Base-by-base conservation (phyloP, 2,797 vertebrate species). In the Muscicapa comitata region DNA sequence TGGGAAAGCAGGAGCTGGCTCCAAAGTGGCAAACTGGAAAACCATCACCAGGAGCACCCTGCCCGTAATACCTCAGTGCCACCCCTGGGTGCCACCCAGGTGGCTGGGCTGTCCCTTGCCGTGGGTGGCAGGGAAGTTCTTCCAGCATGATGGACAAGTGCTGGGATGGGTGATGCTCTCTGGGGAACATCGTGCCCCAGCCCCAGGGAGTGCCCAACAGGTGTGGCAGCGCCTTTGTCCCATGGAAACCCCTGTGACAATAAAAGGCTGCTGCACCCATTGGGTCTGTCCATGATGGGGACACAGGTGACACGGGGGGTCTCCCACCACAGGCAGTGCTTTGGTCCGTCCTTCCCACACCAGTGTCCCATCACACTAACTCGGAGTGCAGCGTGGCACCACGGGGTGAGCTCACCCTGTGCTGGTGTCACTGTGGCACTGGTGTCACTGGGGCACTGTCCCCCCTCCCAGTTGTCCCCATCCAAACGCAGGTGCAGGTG, bases 301-400 rank as follows among this genome's bases (percentile, higher is more conserved):
- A 50, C 2, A 0, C 0, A 8, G 42, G 62, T 84, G 91, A 29
- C 75, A 23, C 2, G 0, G 6, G 11, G 6, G 6, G 5, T 20
- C 6, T 51, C 53, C 23, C 45, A 53, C 12, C 1, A 1, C 54
- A 75, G 65, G 68, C 54, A 43, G 10, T 6, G 2, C 62, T 6
- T 10, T 33, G 66, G 25, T 16, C 14, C 26, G 21, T 73, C 65
- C 51, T 4, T 53, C n/a, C 45, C 48, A 16, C 3, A 5, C 47
- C 51, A 3, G 4, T 1, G 6, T 20, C 63, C 59, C 14, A 4
- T 40, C 14, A 6, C 1, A 2, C 43, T 23, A 45, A 47, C 58
- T 12, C 1, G 0, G 38, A 65, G 33, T 40, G 4, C 0, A 0
- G 45, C 3, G 6, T 38, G 61, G 48, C 66, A 74, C 11, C 0